A percentile compares a stretch with the other conserved stretches of the same genome.
Conservation (phyloP, 2,113 vertebrate genomes). For the Psilopogon haemacephalus region DNA sequence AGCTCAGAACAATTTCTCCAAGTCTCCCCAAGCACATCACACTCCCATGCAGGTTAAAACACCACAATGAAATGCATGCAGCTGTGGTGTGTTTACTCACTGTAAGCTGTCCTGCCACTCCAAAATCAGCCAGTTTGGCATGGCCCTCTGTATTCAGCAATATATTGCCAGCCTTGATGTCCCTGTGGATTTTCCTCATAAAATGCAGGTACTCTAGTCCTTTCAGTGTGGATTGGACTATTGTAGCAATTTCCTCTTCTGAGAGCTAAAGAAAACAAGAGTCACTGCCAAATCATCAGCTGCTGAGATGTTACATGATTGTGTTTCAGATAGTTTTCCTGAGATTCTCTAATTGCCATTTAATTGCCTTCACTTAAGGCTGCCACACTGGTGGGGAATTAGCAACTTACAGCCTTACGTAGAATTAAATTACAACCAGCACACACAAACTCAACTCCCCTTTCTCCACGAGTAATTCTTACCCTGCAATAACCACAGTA, state of each 20-base stretch:
- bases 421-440: neutral
- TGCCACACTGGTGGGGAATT: neutral
- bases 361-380: neutral
- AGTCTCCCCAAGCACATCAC: neutral
- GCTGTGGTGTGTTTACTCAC: conserved; percentile 73
- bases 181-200: conserved; percentile 97
- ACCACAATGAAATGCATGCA: neutral
- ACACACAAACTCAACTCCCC: neutral
- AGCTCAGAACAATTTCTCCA: neutral
- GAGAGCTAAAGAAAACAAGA: conserved; percentile 78
- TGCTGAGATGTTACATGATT: neutral
- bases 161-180: conserved; percentile 97
- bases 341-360: neutral
- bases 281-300: neutral
- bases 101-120: conserved; percentile 93
- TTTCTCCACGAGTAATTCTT: neutral
- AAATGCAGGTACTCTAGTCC: conserved; percentile 96
- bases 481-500: neutral
- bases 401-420: neutral
- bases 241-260: conserved; percentile 90
- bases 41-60: neutral
- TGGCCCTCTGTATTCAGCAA: conserved; percentile 91
- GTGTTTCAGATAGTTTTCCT: neutral
- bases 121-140: conserved; percentile 95
- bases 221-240: conserved; percentile 89